Percentiles rank a stretch among this genome's conserved stretches.
phyloP scores from a whole-genome alignment of 2,888 invertebrate genomes.

The Cepaea hortensis region DNA sequence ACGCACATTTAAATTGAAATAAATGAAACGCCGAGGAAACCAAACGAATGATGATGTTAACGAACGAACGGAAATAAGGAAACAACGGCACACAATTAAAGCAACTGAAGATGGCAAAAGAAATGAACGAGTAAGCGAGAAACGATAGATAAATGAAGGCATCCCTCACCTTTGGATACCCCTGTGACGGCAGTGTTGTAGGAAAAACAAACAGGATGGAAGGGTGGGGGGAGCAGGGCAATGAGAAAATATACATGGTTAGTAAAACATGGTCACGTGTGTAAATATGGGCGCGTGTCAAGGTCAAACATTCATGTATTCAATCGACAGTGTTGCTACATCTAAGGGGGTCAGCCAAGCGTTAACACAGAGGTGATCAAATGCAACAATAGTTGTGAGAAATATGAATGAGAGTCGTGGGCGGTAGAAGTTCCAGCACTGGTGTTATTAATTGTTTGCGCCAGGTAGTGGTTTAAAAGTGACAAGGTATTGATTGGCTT shows the following conservation, averaged over 20 bases:
- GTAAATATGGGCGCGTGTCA: neutral
- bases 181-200: constrained; percentile 24
- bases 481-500: too few relatives aligned
- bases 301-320: neutral
- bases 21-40: neutral
- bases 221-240: neutral
- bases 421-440: too few relatives aligned
- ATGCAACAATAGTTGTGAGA: too few relatives aligned
- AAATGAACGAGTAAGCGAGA: neutral
- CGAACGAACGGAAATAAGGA: neutral
- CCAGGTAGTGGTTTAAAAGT: too few relatives aligned
- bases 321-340: too few relatives aligned
- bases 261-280: constrained; percentile 19
- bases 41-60: neutral
- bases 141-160: neutral
- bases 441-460: too few relatives aligned
- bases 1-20: neutral
- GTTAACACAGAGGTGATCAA: too few relatives aligned
- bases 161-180: constrained; percentile 28
- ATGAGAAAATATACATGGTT: constrained; percentile 28
- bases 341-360: too few relatives aligned
- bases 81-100: neutral
- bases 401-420: too few relatives aligned
- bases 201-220: constrained; percentile 13
- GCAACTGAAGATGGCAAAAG: constrained; percentile 1